Conservation (phyloP, 2,888 invertebrate species). For the Hypomecis punctinalis region DNA sequence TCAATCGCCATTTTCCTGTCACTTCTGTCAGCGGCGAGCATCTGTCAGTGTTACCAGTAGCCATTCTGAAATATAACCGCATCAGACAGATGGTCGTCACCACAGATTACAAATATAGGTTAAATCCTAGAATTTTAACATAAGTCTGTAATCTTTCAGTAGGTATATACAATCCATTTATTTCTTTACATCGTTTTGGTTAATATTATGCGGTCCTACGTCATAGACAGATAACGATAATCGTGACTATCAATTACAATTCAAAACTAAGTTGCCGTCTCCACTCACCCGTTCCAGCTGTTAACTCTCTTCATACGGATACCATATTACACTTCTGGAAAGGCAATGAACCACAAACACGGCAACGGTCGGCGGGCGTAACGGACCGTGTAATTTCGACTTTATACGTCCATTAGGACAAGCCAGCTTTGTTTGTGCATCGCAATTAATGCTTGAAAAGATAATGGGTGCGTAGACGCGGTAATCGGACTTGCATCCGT, state of each 20-base stretch:
- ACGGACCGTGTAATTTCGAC: conserved; percentile 76
- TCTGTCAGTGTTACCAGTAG: too few species aligned
- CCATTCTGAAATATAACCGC: too few species aligned
- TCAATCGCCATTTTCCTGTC: too few species aligned
- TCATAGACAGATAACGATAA: too few species aligned
- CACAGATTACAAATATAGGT: too few species aligned
- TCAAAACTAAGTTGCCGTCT: conserved; percentile 15
- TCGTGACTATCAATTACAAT: background rate
- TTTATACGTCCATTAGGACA: conserved; percentile 77
- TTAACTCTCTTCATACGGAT: conserved; percentile 29
- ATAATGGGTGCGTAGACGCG: conserved; percentile 76
- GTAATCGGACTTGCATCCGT: conserved; percentile 38
- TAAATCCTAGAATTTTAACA: too few species aligned
- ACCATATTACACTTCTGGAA: conserved; percentile 43
- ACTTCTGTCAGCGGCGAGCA: too few species aligned
- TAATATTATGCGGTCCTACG: too few species aligned
- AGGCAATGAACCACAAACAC: conserved; percentile 54
- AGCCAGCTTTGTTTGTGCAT: conserved; percentile 69
- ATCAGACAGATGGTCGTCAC: too few species aligned
- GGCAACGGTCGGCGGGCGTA: conserved; percentile 65
- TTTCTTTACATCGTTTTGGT: too few species aligned
- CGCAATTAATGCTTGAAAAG: conserved; percentile 77
- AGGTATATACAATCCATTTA: too few species aligned
- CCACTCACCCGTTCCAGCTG: conserved; percentile 25
- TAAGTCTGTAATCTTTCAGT: too few species aligned